Percentiles rank a stretch among this genome's conserved stretches.
These are phyloP conservation scores for Tursiops truncatus DNA, from an alignment of 2,113 vertebrate genomes.

Conservation along the genomic window DNA sequence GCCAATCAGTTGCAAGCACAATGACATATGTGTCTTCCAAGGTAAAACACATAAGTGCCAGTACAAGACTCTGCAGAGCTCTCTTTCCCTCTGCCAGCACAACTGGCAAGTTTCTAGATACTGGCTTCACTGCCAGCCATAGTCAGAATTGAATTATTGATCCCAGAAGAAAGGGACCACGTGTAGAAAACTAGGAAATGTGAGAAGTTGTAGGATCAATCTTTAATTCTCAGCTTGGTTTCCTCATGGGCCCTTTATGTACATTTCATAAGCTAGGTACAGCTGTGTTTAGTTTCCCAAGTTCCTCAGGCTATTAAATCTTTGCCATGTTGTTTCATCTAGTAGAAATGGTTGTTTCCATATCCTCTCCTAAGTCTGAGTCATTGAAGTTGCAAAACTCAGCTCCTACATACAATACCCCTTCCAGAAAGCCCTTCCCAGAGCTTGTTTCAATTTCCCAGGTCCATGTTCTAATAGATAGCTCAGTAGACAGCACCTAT, in stretches of 20 bases:
- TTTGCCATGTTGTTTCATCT: not conserved
- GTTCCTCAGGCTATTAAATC: not conserved
- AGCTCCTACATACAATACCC: not conserved
- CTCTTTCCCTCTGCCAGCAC: not conserved
- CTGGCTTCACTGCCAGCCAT: not conserved
- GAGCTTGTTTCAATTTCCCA: not conserved
- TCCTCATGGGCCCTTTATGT: not conserved
- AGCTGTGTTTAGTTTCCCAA: not conserved
- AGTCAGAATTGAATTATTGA: not conserved
- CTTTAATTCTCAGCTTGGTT: not conserved
- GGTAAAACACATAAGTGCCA: not conserved
- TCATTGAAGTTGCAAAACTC: not conserved
- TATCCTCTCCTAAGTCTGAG: not conserved
- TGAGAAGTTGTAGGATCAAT: not conserved
- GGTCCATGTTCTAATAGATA: not conserved
- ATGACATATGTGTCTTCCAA: rapidly evolving
- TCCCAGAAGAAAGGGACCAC: not conserved
- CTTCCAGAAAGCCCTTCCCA: conserved; percentile 8
- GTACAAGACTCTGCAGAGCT: not conserved
- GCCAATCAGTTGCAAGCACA: not conserved
- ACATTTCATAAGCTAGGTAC: not conserved
- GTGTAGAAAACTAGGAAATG: not conserved
- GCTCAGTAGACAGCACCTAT: not conserved
- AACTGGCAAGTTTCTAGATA: not conserved
- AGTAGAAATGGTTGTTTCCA: not conserved